Conservation (phyloP, 2,113 vertebrate species). For the Mustelus asterias region DNA sequence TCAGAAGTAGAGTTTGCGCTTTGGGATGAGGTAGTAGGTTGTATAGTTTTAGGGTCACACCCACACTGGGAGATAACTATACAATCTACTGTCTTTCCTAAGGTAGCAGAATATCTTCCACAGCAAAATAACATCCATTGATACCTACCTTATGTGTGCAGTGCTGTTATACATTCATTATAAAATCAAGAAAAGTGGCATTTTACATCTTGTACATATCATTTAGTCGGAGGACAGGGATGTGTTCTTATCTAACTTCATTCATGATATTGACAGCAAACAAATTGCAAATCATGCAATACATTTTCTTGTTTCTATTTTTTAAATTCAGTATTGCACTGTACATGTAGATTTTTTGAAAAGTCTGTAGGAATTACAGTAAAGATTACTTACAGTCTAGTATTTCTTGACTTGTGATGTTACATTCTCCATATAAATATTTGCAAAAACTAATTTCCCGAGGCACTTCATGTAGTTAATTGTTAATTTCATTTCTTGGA, state of each 20-base stretch:
- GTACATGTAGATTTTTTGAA: background rate
- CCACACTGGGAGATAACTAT: slow-evolving; percentile 99
- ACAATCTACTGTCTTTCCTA: slow-evolving; percentile 99
- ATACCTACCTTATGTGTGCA: background rate
- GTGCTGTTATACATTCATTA: background rate
- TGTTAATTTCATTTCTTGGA: background rate
- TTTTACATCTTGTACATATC: background rate
- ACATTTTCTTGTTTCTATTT: background rate
- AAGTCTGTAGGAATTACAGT: background rate
- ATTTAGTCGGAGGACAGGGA: background rate
- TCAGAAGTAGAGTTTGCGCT: slow-evolving; percentile 53
- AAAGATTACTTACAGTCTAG: background rate
- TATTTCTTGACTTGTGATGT: background rate
- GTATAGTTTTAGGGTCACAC: slow-evolving; percentile 99
- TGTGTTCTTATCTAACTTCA: background rate
- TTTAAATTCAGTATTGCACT: background rate
- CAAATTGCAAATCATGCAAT: background rate
- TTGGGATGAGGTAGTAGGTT: slow-evolving; percentile 99
- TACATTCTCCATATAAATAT: background rate
- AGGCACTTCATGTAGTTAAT: background rate
- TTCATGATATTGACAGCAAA: background rate
- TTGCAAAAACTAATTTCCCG: background rate
- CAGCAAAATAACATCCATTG: background rate
- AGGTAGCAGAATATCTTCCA: slow-evolving; percentile 61
- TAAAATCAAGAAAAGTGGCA: background rate